A percentile compares a stretch with the other conserved stretches of the same genome.
phyloP scores from a whole-genome alignment of 2,888 invertebrate species.

The Dryadula phaetusa region DNA sequence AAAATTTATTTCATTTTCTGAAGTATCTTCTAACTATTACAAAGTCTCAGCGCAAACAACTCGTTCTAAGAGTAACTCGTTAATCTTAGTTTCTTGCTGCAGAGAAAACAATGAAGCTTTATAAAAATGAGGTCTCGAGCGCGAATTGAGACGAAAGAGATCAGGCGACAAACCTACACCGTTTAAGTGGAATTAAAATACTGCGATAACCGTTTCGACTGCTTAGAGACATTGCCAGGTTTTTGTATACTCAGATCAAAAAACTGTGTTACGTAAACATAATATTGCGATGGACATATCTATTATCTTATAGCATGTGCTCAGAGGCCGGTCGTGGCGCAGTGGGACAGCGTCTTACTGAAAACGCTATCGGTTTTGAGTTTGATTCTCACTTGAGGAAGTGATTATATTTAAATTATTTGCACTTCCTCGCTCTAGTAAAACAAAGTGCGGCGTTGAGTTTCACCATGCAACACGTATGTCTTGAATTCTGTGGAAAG shows the following conservation, averaged over 20 bases:
- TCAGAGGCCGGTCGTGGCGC: no score
- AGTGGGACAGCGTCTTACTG: no score
- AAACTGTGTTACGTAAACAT: not conserved
- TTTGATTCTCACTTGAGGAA: no score
- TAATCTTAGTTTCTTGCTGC: constrained; percentile 20
- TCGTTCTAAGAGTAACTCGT: constrained; percentile 19
- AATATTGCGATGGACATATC: no score
- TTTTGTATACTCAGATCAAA: not conserved
- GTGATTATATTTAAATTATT: no score
- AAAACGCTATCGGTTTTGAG: no score
- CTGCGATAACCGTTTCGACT: not conserved
- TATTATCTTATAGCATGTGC: no score
- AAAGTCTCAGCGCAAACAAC: constrained; percentile 11
- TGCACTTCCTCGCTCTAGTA: no score
- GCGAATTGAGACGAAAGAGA: not conserved
- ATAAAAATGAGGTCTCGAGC: constrained; percentile 13
- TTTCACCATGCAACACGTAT: no score
- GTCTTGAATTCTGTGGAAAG: no score
- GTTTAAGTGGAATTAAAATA: not conserved
- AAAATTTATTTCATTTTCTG: constrained; percentile 16
- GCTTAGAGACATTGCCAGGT: not conserved
- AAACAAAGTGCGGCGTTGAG: no score
- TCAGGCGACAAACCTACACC: not conserved
- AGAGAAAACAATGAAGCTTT: not conserved
- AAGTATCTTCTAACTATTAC: constrained; percentile 8